Percentiles rank a stretch among this genome's conserved stretches.
Conservation (phyloP, 1,140 invertebrate species). For the Heterodera carotae region DNA sequence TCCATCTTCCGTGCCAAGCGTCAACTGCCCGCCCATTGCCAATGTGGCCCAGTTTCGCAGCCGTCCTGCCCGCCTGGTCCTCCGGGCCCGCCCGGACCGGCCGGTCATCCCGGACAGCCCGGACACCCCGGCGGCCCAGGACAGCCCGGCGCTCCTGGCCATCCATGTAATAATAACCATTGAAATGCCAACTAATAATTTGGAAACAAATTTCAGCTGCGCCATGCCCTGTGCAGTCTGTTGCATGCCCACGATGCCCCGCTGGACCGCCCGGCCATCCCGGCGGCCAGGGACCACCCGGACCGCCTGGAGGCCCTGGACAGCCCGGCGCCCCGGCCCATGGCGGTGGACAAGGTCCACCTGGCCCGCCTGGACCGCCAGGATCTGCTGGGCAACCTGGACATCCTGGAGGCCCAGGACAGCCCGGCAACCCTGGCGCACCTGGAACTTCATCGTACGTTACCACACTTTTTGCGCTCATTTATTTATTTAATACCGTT, state of each 20-base stretch:
- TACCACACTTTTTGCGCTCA: neutral
- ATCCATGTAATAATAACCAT: slow-evolving; percentile 49
- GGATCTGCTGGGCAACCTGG: slow-evolving; percentile 56
- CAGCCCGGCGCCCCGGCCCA: slow-evolving; percentile 50
- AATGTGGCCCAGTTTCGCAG: slow-evolving; percentile 35
- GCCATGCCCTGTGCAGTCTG: slow-evolving; percentile 20
- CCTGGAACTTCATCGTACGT: neutral
- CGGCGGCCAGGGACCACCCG: slow-evolving; percentile 55
- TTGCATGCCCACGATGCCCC: slow-evolving; percentile 43
- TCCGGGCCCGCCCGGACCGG: slow-evolving; percentile 40
- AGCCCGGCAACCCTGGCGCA: slow-evolving; percentile 34
- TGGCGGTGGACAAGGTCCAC: slow-evolving; percentile 47
- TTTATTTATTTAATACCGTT: neutral
- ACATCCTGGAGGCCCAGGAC: slow-evolving; percentile 38
- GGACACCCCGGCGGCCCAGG: slow-evolving; percentile 56
- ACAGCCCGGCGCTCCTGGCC: slow-evolving; percentile 50
- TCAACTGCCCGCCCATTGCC: slow-evolving; percentile 24
- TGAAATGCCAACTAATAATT: slow-evolving; percentile 47
- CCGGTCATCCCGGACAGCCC: slow-evolving; percentile 52
- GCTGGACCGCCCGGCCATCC: slow-evolving; percentile 47
- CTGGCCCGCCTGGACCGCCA: slow-evolving; percentile 51
- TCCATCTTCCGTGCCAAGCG: slow-evolving; percentile 51
- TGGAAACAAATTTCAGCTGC: slow-evolving; percentile 4
- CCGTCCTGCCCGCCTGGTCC: slow-evolving; percentile 5
- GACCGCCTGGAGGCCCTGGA: slow-evolving; percentile 46